A percentile compares a stretch with the other conserved stretches of the same genome.
These are phyloP conservation scores for Melinaea marsaeus DNA, from an alignment of 2,888 invertebrate genomes.

Conservation along the genomic window DNA sequence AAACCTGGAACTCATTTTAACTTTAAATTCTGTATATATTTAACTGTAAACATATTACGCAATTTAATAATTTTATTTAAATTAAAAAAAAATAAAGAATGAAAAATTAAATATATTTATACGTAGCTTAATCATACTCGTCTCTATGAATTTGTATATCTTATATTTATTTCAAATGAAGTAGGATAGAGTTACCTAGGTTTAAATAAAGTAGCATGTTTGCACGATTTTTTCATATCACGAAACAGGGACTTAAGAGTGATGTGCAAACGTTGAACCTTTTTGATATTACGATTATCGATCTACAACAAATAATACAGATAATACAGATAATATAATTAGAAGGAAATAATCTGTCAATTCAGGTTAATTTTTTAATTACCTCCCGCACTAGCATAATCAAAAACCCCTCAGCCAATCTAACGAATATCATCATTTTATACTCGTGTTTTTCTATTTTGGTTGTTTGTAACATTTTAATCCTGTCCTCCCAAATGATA, in stretches of 20 bases:
- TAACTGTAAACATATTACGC: too few relatives aligned
- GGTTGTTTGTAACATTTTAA: constrained; percentile 45
- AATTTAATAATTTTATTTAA: too few relatives aligned
- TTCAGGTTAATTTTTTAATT: constrained; percentile 10
- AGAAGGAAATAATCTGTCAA: not conserved
- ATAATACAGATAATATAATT: not conserved
- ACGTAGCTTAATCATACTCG: too few relatives aligned
- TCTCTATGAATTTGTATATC: too few relatives aligned
- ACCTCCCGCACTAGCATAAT: constrained; percentile 73
- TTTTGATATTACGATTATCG: constrained; percentile 50
- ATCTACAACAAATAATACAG: constrained; percentile 38
- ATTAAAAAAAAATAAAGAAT: too few relatives aligned
- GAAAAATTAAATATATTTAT: too few relatives aligned
- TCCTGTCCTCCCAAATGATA: constrained; percentile 72
- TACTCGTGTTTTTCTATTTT: constrained; percentile 46
- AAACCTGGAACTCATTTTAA: constrained; percentile 57
- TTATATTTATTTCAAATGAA: too few relatives aligned
- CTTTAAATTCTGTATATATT: not conserved
- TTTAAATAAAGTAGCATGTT: constrained; percentile 39
- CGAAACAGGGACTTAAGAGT: constrained; percentile 42
- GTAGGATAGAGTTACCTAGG: constrained; percentile 39
- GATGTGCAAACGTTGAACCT: constrained; percentile 43
- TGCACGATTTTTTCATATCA: constrained; percentile 39
- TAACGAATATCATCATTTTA: constrained; percentile 66
- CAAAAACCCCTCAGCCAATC: constrained; percentile 76